Base-by-base conservation (phyloP, 2,797 vertebrate genomes). In the Peromyscus melanophrys region DNA sequence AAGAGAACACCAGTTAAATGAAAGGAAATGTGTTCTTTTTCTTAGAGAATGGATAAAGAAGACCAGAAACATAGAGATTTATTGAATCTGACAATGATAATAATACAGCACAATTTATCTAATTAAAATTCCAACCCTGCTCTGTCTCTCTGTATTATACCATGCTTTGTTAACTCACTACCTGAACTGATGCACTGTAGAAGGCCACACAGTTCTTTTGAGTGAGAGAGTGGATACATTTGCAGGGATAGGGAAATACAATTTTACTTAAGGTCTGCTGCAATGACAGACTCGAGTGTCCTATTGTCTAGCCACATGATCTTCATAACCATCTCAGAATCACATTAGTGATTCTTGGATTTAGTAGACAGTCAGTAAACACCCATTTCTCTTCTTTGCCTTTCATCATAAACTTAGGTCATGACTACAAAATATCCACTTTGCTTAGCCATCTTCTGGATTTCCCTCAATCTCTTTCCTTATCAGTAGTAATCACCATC, bases 41-140 rank as follows among this genome's bases (percentile, higher is more conserved):
- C 63, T 85, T 92, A 96, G n/a, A 34, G 89, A 96, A 94, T 63
- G 14, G n/a, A 43, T 85, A 92, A 95, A 80, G 59, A 96, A 52
- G 29, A 86, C 40, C 82, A 92, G 31, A 96, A 92, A 77, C 34
- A 65, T 1, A 49, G 40, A 77, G n/a, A 25, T 76, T 71, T 76
- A 92, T 73, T 94, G 34, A 90, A 37, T 78, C 82, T 94, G 80
- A 91, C 63, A 78, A 77, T 85, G 63, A 93, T 67, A 94, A 96
- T 85, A 89, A 88, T 83, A 83, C 2, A 87, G 27, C n/a, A 94
- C 2, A 77, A 75, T 90, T 83, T 78, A 86, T 46, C 40, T 65
- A 83, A 84, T 93, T 90, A 92, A 96, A 94, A 83, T 92, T 95
- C 46, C 9, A 86, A 43, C 34, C 57, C 17, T 92, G n/a, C 4